A percentile compares a stretch with the other conserved stretches of the same genome.
These are phyloP conservation scores for Neoniphon sammara DNA, from an alignment of 2,797 vertebrate species.

Conservation along the genomic window DNA sequence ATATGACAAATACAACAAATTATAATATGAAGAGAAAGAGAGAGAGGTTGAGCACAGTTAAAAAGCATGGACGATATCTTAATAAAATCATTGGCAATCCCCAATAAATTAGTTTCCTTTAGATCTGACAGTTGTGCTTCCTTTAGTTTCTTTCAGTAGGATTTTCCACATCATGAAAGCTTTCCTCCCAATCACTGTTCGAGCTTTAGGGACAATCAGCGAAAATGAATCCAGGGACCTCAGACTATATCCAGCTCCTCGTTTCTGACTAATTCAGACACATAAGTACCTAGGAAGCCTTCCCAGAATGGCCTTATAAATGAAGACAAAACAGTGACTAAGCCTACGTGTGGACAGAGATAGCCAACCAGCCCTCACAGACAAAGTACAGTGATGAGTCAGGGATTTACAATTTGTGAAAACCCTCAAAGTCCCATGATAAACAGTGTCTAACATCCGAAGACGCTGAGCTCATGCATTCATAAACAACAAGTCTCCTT, in stretches of 20 bases:
- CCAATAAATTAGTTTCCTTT: not conserved
- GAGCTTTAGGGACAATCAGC: conserved; percentile 40
- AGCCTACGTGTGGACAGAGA: not conserved
- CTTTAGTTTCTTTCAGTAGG: not conserved
- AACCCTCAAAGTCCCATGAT: not conserved
- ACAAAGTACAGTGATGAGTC: conserved; percentile 45
- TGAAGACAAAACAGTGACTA: conserved; percentile 59
- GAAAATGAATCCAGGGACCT: conserved; percentile 39
- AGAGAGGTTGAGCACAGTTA: not conserved
- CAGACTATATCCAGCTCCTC: conserved; percentile 22
- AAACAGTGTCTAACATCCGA: conserved; percentile 12
- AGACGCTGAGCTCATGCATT: conserved; percentile 26
- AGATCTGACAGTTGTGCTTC: not conserved
- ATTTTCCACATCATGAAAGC: not conserved
- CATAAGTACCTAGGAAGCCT: conserved; percentile 48
- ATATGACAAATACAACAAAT: not conserved
- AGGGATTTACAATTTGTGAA: conserved; percentile 30
- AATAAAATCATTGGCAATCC: not conserved
- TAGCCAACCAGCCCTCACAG: not conserved
- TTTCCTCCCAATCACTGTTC: conserved; percentile 33
- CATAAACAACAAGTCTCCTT: conserved; percentile 23
- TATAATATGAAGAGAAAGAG: too few relatives aligned
- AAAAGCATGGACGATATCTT: not conserved
- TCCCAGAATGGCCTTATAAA: conserved; percentile 51
- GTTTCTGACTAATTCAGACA: conserved; percentile 62